Evolutionary conservation across 92 coral and sea anemone genomes (phyloP), one percentile per base, ranked within the genome.

Genomic region (Zoanthus gigantus): DNA sequence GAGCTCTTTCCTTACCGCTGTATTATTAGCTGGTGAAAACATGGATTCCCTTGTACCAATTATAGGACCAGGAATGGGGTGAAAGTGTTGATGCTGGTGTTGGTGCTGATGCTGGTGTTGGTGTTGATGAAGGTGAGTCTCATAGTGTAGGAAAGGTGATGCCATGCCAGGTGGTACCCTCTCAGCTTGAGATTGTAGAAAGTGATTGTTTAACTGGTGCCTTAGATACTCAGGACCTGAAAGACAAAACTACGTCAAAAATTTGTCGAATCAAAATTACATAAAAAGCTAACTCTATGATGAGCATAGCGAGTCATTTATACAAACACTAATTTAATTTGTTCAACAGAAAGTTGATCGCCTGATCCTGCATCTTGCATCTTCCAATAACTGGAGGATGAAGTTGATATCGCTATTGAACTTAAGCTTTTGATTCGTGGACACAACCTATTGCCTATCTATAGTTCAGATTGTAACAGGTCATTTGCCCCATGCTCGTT

Each of bases 91-190:
- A 72, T 96, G 98, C 72, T 92, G 98, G 37, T 94, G 98, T 58
- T 95, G 98, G 61, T 91, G 94, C 29, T 83, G 85, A 61, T 96
- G 98, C 2, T 93, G 93, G 65, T 94, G 98, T 65, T 93, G 96
- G 83, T 96, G 99, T 23, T 93, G 96, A 76, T 97, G 99, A 86
- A 95, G 99, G 50, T 97, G 99, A 82, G 90, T 95, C 76, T 97
- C 99, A 53, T 93, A 96, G 73, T 93, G 98, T 44, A 95, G 76
- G 66, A 92, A 90, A 81, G 94, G 95, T 61, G 95, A 92, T 23
- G 93, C 61, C 83, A 91, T n/a, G 9, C 88, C 88, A n/a, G 87
- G 87, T 2, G 78, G 79, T 31, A 68, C 90, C 87, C 98, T 90
- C 81, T 95, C 98, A 0, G 96, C 90, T 63, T 97, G 99, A 15